Evolutionary conservation across 1,140 invertebrate species (phyloP).

Genomic region (Gryllus bimaculatus): DNA sequence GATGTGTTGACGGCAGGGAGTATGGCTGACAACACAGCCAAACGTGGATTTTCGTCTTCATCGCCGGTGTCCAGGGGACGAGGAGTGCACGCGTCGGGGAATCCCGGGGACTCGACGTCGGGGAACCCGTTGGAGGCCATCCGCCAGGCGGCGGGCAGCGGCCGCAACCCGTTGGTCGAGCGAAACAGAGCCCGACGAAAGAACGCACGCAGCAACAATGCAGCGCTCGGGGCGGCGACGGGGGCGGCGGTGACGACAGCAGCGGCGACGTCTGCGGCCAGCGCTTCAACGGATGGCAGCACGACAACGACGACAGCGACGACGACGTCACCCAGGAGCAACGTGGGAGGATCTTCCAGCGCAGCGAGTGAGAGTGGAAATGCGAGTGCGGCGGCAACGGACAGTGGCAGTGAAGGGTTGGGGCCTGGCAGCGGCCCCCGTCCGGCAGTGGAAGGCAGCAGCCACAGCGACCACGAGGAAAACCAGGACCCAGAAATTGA

Average conservation of each 20-base stretch:
- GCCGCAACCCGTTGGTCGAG: conserved; percentile 22
- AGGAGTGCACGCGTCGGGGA: not conserved
- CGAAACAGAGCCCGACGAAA: conserved; percentile 35
- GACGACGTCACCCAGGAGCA: not conserved
- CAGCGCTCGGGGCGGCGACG: conserved; percentile 31
- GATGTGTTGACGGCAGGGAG: conserved; percentile 13
- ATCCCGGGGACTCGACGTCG: not conserved
- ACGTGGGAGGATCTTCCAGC: not conserved
- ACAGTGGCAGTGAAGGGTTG: conserved; percentile 21
- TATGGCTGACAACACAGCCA: conserved; percentile 23
- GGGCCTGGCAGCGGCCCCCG: conserved; percentile 19
- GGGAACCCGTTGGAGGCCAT: not conserved
- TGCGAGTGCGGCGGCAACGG: conserved; percentile 18
- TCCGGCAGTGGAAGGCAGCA: conserved; percentile 35
- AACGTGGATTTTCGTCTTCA: not conserved
- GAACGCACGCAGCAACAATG: conserved; percentile 31
- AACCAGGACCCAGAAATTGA: conserved; percentile 63
- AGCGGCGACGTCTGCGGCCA: not conserved
- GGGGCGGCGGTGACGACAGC: no score
- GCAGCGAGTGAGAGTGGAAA: not conserved
- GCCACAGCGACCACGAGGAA: conserved; percentile 40
- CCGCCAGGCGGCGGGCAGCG: conserved; percentile 14
- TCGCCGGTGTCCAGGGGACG: not conserved
- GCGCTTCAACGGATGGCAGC: not conserved
- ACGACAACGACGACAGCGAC: not conserved